Percentiles rank a stretch among this genome's conserved stretches.
These are phyloP conservation scores for Aurelia sp. DNA, from an alignment of 30 jellyfish, hydroid and myxozoan species.

Conservation along the genomic window DNA sequence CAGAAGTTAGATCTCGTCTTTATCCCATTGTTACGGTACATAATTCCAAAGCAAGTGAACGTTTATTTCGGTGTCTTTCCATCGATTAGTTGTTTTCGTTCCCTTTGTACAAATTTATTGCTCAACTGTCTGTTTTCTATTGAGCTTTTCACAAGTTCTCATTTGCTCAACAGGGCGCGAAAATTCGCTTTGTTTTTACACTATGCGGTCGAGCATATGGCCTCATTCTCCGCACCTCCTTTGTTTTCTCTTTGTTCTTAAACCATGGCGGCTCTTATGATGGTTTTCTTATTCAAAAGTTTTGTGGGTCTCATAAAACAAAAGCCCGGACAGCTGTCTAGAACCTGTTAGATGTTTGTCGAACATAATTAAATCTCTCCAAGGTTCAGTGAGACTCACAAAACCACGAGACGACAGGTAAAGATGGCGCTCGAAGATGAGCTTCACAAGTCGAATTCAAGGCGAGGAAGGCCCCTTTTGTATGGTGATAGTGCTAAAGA, in stretches of 20 bases:
- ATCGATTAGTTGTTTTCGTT: constrained; percentile 45
- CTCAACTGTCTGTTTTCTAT: constrained; percentile 72
- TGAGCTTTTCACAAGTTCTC: constrained; percentile 71
- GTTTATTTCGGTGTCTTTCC: constrained; percentile 58
- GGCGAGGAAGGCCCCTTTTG: constrained; percentile 69
- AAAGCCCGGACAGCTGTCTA: constrained; percentile 71
- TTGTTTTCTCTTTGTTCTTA: constrained; percentile 50
- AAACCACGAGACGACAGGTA: constrained; percentile 41
- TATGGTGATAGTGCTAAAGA: constrained; percentile 69
- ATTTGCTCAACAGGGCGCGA: constrained; percentile 81
- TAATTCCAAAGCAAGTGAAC: constrained; percentile 65
- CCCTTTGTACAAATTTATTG: constrained; percentile 59
- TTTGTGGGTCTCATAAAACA: constrained; percentile 78
- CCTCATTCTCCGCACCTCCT: constrained; percentile 80
- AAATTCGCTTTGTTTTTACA: constrained; percentile 52
- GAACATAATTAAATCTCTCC: constrained; percentile 14
- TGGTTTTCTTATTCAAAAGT: constrained; percentile 64
- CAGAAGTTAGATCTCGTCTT: constrained; percentile 44
- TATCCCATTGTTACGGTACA: constrained; percentile 41
- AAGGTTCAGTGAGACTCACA: constrained; percentile 47
- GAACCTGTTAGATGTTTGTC: constrained; percentile 56
- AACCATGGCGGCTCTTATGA: constrained; percentile 59
- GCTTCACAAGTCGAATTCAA: constrained; percentile 41
- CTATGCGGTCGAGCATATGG: constrained; percentile 76
- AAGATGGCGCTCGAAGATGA: constrained; percentile 71